Base-by-base conservation (phyloP, 1,140 invertebrate genomes). In the Drosophila sp. region DNA sequence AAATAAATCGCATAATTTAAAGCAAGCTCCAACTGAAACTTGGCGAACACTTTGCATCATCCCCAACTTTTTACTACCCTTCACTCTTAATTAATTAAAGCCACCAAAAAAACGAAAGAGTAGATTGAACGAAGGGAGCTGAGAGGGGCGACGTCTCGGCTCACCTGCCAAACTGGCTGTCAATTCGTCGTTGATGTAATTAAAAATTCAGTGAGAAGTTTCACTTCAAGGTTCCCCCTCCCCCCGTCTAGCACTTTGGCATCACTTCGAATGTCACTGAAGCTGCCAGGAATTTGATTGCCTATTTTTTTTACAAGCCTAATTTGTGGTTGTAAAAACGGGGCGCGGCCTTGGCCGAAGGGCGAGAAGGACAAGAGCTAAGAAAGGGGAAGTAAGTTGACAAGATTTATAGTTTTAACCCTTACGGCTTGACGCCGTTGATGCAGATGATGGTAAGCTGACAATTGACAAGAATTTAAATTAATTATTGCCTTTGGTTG, bases 51-150 rank as follows among this genome's bases (percentile, higher is more conserved):
- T 25, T 2, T 17, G 8, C 10, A 64, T 44, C 1, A 2, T 60
- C 4, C 32, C 4, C 27, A 38, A 35, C 17, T 35, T 61, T 60
- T 41, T 56, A 32, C 27, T 8, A 32, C 29, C 41, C 57, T 76
- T 83, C 71, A 79, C 60, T 79, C 67, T 83, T 82, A 68, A 82
- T 87, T 87, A 87, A 86, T 86, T 87, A 79, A 73, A 69, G 57
- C 56, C 50, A 64, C 64, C 57, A 61, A 54, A 58, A 76, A 75
- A 66, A 38, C 23, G 38, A 27, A 4, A 41, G 55, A 27, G 30
- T 55, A 27, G 6, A 32, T 55, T 44, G 38, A 27, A 8, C 33
- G 7, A 50, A 10, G 23, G 56, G 30, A 4, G 4, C 27, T 23
- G 29, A 4, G 11, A 1, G 8, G 1, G n/a, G 7, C 10, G 17